Conservation (phyloP, 2,888 invertebrate species). For the Drosophila mercatorum region DNA sequence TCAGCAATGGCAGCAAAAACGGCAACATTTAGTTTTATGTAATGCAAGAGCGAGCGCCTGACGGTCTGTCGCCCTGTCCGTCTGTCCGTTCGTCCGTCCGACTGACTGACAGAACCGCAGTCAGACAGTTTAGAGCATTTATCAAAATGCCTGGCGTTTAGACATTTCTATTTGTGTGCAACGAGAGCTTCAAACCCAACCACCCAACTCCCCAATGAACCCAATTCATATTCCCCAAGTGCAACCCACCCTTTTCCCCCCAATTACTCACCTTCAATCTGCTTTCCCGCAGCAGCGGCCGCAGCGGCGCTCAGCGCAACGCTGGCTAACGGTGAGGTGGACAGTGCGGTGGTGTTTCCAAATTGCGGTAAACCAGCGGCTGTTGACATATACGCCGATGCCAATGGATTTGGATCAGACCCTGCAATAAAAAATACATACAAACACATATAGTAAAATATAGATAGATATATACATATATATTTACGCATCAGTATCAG, state of each 20-base stretch:
- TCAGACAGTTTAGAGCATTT: conserved; percentile 75
- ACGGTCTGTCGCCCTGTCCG: conserved; percentile 1
- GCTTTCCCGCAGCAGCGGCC: conserved; percentile 93
- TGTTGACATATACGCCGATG: conserved; percentile 87
- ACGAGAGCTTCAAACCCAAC: not conserved
- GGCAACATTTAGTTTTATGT: conserved; percentile 42
- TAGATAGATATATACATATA: not conserved
- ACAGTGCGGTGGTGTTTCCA: conserved; percentile 86
- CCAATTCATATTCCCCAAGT: conserved; percentile 8
- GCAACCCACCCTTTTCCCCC: not conserved
- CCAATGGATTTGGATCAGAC: conserved; percentile 86
- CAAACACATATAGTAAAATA: not conserved
- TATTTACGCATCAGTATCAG: not conserved
- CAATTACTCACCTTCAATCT: conserved; percentile 91
- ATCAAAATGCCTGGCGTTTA: conserved; percentile 76
- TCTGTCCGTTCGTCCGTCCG: too few relatives aligned
- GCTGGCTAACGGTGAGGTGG: conserved; percentile 87
- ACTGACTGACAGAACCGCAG: conserved; percentile 36
- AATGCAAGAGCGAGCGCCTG: conserved; percentile 13
- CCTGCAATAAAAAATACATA: conserved; percentile 41
- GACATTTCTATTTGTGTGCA: conserved; percentile 68
- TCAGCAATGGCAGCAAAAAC: conserved; percentile 25
- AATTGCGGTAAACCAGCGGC: conserved; percentile 86
- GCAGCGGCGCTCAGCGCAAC: conserved; percentile 90
- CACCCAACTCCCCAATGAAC: conserved; percentile 1